phyloP scores from a whole-genome alignment of 2,888 invertebrate species.

The Eumerus sabulonum region DNA sequence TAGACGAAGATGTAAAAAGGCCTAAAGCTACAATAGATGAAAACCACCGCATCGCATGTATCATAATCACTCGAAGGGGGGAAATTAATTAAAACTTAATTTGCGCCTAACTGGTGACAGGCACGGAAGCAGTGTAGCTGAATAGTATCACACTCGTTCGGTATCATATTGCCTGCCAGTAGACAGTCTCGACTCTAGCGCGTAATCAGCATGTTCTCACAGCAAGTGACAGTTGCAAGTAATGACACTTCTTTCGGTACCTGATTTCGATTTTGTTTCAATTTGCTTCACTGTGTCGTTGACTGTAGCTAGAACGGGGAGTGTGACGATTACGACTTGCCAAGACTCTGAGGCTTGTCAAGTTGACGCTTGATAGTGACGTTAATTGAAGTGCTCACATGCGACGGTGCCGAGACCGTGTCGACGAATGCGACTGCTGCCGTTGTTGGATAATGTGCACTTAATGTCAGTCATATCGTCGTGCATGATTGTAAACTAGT shows the following conservation, averaged over 20 bases:
- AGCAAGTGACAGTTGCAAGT: slow-evolving; percentile 56
- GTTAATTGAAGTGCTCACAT: slow-evolving; percentile 57
- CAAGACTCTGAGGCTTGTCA: slow-evolving; percentile 28
- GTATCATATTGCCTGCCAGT: slow-evolving; percentile 19
- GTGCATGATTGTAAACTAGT: slow-evolving; percentile 12
- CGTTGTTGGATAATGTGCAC: slow-evolving; percentile 26
- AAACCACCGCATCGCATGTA: slow-evolving; percentile 39
- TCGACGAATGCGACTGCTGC: slow-evolving; percentile 34
- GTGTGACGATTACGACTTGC: no score
- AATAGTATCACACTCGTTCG: not conserved
- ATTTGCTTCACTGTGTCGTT: not conserved
- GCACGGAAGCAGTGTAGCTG: not conserved
- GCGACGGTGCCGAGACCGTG: slow-evolving; percentile 13
- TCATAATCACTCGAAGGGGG: slow-evolving; percentile 27
- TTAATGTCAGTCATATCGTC: slow-evolving; percentile 14
- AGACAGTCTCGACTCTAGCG: slow-evolving; percentile 23
- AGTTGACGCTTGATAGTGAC: slow-evolving; percentile 54
- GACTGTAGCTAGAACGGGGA: not conserved
- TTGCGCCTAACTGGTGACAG: slow-evolving; percentile 23
- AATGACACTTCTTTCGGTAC: slow-evolving; percentile 55
- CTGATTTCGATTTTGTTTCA: slow-evolving; percentile 17
- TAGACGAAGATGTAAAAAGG: not conserved
- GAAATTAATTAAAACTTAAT: slow-evolving; percentile 57
- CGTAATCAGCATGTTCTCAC: slow-evolving; percentile 42
- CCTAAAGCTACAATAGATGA: not conserved